A percentile compares a stretch with the other conserved stretches of the same genome.
These are phyloP conservation scores for Spilosoma lubricipeda DNA, from an alignment of 2,888 invertebrate species.

Conservation along the genomic window DNA sequence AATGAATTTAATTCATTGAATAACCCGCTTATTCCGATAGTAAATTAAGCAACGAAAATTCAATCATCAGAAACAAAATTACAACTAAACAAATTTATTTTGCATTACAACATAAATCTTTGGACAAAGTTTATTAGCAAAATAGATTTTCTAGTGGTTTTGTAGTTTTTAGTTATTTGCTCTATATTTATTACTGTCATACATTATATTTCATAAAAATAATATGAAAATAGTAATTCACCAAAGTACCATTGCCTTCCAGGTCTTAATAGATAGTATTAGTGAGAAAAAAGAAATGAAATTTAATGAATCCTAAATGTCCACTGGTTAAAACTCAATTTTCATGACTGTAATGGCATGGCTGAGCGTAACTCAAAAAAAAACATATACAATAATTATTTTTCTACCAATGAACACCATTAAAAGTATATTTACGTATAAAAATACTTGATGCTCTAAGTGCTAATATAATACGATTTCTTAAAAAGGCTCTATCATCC, in stretches of 20 bases:
- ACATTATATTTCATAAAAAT: no score
- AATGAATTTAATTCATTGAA: no score
- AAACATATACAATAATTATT: background rate
- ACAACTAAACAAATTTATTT: background rate
- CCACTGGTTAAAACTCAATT: no score
- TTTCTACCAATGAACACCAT: background rate
- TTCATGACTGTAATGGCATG: background rate
- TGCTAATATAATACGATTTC: background rate
- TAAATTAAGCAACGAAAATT: background rate
- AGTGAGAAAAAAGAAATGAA: background rate
- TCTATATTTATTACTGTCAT: no score
- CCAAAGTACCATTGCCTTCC: background rate
- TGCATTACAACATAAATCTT: background rate
- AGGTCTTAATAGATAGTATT: background rate
- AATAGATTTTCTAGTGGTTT: no score
- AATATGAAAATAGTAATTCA: no score
- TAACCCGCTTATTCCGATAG: no score
- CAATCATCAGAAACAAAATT: background rate
- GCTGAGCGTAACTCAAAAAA: background rate
- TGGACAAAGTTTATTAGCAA: no score
- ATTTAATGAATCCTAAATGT: no score
- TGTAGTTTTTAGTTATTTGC: no score
- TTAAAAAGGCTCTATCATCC: conserved; percentile 13
- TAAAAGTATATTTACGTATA: background rate
- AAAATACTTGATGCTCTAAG: background rate